These are phyloP conservation scores for Coturnix japonica DNA, from an alignment of 2,113 vertebrate species.

Conservation along the genomic window DNA sequence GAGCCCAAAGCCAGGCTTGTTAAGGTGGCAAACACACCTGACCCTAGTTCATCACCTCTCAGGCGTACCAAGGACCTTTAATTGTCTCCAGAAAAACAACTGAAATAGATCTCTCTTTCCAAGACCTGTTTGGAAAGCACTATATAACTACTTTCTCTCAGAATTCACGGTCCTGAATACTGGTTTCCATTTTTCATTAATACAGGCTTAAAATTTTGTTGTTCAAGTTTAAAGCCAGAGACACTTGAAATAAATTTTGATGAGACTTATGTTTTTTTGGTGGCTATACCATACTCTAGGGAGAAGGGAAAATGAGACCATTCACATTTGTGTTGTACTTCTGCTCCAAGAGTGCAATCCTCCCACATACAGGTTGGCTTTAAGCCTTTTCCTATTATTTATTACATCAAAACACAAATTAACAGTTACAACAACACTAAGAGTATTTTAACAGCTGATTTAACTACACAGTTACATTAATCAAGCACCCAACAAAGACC, in stretches of 20 bases:
- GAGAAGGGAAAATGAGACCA: neutral
- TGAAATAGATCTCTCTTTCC: neutral
- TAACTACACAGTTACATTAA: neutral
- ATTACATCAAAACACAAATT: neutral
- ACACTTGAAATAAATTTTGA: neutral
- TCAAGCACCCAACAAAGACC: neutral
- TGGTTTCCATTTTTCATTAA: neutral
- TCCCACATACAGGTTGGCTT: neutral
- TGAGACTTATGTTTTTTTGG: too few species aligned
- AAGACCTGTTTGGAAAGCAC: neutral
- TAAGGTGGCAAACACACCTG: rapidly evolving
- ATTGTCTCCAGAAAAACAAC: neutral
- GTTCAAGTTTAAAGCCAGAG: neutral
- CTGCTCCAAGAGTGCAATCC: neutral
- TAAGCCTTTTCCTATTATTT: neutral
- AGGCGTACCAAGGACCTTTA: neutral
- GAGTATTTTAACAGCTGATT: neutral
- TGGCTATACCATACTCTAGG: neutral
- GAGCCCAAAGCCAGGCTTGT: neutral
- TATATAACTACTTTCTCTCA: neutral
- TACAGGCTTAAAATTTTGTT: neutral
- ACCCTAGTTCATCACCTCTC: neutral
- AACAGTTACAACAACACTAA: neutral
- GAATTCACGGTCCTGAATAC: neutral
- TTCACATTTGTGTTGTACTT: neutral